Evolutionary conservation across 2,888 invertebrate genomes (phyloP), one percentile per base, ranked within the genome.

Genomic region (Andrena hattorfiana): DNA sequence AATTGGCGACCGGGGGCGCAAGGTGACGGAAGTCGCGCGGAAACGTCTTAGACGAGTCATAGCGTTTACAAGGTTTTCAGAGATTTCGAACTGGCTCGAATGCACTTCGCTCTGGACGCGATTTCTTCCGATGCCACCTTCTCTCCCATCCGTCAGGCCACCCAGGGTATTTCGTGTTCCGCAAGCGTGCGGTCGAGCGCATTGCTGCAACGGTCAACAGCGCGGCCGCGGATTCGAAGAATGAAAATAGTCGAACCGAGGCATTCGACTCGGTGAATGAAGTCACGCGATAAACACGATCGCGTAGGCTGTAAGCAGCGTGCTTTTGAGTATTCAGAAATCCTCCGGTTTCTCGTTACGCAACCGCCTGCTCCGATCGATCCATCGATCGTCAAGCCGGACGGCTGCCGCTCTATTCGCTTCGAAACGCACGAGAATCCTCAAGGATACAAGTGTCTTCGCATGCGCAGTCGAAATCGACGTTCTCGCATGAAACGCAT

Each of bases 241-340:
- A 83, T 83, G 74, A 83, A 83, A 83, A 83, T 77, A 83, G 83
- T 83, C 66, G 77, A 63, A 67, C 56, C 16, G 56, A 64, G 56
- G 70, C 54, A 68, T 79, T 59, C 75, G 79, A 59, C 49, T 56
- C 70, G 26, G 71, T 77, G 85, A 85, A 84, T 84, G 77, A 85
- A 85, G 81, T 74, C 84, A 80, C 67, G 77, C 84, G 84, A 77
- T 74, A 84, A 83, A 83, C 84, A 83, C 67, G 71, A 68, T 63
- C 74, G 84, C 78, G 71, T 74, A 71, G 75, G 32, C 71, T 84
- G 78, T 84, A 84, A 78, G 74, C 74, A 84, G 59, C 74, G 59
- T 83, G 84, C 78, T 75, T 68, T 71, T 74, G 84, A 71, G 84
- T 76, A 84, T 84, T 84, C 84, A 68, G 84, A 84, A 79, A 84